phyloP scores from a whole-genome alignment of 2,888 invertebrate genomes.

The Parnassius orleans region DNA sequence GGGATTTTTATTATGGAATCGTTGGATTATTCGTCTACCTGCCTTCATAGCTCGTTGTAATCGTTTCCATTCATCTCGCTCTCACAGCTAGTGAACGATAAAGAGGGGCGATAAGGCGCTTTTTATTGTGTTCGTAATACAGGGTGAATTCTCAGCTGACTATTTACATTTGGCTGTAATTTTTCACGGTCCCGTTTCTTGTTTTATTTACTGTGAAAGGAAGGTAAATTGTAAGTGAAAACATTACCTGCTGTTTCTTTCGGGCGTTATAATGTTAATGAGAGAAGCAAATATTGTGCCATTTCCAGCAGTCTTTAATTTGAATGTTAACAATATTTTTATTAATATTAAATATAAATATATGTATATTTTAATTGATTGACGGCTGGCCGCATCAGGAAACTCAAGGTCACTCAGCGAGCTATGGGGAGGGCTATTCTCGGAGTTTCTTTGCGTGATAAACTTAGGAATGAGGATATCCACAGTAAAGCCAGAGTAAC shows the following conservation, averaged over 20 bases:
- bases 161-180: slow-evolving; percentile 39
- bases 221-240: slow-evolving; percentile 3
- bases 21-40: slow-evolving; percentile 33
- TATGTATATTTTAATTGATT: too few species aligned
- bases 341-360: too few species aligned
- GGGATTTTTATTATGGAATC: slow-evolving; percentile 40
- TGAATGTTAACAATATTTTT: background rate
- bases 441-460: too few species aligned
- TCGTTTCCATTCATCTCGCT: slow-evolving; percentile 18
- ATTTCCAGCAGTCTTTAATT: slow-evolving; percentile 2
- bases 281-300: slow-evolving; percentile 5
- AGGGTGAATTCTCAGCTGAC: slow-evolving; percentile 22
- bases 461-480: too few species aligned
- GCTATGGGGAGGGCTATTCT: too few species aligned
- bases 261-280: slow-evolving; percentile 15
- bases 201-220: slow-evolving; percentile 29
- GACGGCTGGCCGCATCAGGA: too few species aligned
- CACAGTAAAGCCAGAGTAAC: too few species aligned
- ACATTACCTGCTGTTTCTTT: slow-evolving; percentile 13
- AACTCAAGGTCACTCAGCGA: too few species aligned
- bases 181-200: slow-evolving; percentile 33
- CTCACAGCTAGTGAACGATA: slow-evolving; percentile 10
- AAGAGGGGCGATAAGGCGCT: slow-evolving; percentile 11
- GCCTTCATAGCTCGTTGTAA: slow-evolving; percentile 27
- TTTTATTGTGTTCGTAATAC: slow-evolving; percentile 27